phyloP scores from a whole-genome alignment of 2,888 invertebrate genomes.

The Drosophila paranaensis region DNA sequence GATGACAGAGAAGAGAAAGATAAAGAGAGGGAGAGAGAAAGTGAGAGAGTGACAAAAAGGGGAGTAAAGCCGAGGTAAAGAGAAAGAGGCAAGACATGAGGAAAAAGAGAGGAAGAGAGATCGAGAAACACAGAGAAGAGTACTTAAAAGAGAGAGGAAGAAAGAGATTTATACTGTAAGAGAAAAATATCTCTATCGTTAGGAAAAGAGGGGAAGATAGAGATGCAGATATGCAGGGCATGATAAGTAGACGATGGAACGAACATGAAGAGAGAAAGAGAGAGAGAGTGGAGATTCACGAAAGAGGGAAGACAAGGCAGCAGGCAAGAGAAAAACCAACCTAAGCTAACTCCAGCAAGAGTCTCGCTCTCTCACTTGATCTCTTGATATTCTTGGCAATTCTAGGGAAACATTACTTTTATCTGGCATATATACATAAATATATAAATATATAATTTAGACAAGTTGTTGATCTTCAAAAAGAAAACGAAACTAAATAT shows the following conservation, averaged over 20 bases:
- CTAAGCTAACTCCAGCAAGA: not conserved
- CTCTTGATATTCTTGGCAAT: constrained; percentile 18
- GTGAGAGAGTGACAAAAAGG: no score
- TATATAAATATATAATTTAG: constrained; percentile 25
- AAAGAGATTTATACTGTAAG: not conserved
- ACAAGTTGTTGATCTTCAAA: constrained; percentile 27
- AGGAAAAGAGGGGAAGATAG: not conserved
- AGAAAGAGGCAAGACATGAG: no score
- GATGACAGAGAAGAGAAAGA: not conserved
- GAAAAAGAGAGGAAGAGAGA: no score
- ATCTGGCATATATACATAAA: constrained; percentile 17
- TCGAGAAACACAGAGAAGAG: no score
- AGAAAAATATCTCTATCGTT: not conserved
- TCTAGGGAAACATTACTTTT: constrained; percentile 37
- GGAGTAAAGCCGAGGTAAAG: no score
- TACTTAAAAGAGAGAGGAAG: no score
- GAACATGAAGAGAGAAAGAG: not conserved
- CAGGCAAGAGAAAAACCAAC: no score
- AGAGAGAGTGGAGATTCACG: not conserved
- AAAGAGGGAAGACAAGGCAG: no score
- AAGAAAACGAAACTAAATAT: not conserved
- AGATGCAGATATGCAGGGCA: not conserved
- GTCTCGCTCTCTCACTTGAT: constrained; percentile 2
- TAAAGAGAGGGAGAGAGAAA: not conserved
- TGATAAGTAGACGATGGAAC: no score